These are phyloP conservation scores for Lithophane socia DNA, from an alignment of 2,888 invertebrate species.

Conservation along the genomic window DNA sequence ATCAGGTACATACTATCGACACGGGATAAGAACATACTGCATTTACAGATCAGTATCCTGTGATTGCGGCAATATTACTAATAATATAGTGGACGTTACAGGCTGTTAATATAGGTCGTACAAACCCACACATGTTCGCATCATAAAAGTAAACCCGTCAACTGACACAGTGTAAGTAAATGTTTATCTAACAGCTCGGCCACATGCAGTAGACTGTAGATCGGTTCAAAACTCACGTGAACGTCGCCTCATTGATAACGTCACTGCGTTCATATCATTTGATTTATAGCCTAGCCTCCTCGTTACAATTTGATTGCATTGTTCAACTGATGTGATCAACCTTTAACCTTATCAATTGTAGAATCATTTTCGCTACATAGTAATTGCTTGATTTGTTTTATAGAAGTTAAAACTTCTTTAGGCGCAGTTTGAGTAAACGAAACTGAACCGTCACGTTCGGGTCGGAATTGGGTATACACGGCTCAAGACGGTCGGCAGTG, in stretches of 20 bases:
- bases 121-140: slow-evolving; percentile 27
- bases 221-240: slow-evolving; percentile 26
- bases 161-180: slow-evolving; percentile 34
- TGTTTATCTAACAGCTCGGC: slow-evolving; percentile 44
- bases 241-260: slow-evolving; percentile 47
- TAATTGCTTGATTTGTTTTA: not conserved
- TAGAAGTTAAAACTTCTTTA: not conserved
- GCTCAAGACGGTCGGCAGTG: too few species aligned
- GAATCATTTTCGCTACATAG: slow-evolving; percentile 19
- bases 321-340: slow-evolving; percentile 52
- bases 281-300: slow-evolving; percentile 55
- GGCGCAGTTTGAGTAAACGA: not conserved
- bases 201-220: slow-evolving; percentile 26
- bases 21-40: not conserved
- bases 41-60: not conserved
- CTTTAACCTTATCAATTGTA: slow-evolving; percentile 43
- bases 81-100: slow-evolving; percentile 9
- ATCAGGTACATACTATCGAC: too few species aligned
- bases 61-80: slow-evolving; percentile 6
- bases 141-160: slow-evolving; percentile 43
- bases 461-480: too few species aligned
- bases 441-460: too few species aligned
- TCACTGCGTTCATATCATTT: slow-evolving; percentile 54
- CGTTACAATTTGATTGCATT: slow-evolving; percentile 58
- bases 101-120: slow-evolving; percentile 14